Conservation (phyloP, 2,113 vertebrate genomes). For the Heloderma charlesbogerti region DNA sequence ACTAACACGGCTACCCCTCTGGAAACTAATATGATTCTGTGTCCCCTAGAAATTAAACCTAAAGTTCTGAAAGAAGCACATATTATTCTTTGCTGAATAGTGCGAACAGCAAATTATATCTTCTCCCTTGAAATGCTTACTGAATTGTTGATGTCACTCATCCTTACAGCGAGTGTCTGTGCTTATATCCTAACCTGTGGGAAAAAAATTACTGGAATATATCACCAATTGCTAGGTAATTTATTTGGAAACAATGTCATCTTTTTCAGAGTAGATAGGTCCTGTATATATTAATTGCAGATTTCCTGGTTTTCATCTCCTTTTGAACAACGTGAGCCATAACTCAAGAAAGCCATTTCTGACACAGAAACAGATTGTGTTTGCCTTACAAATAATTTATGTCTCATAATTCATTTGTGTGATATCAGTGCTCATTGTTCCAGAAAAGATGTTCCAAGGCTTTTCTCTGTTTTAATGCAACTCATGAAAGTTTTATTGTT, state of each 20-base stretch:
- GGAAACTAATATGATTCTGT: not conserved
- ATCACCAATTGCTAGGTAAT: conserved; percentile 13
- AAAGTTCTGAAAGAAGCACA: not conserved
- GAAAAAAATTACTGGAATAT: conserved; percentile 7
- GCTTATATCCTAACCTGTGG: conserved; percentile 34
- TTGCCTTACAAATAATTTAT: conserved; percentile 1
- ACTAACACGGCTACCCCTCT: not conserved
- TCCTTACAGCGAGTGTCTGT: conserved; percentile 21
- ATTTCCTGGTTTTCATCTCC: conserved; percentile 38
- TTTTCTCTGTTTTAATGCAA: not conserved
- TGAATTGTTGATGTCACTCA: conserved; percentile 43
- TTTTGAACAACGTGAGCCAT: conserved; percentile 24
- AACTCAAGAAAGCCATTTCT: conserved; percentile 15
- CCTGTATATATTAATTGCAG: not conserved
- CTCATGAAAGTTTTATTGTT: conserved; percentile 11
- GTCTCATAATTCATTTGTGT: not conserved
- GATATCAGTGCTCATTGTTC: not conserved
- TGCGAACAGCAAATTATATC: conserved; percentile 15
- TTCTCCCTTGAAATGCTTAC: conserved; percentile 15
- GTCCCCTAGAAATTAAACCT: not conserved
- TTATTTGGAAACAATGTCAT: conserved; percentile 30
- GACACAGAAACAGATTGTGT: conserved; percentile 15
- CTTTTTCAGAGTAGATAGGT: not conserved
- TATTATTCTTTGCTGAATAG: not conserved
- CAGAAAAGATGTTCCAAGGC: conserved; percentile 13